These are phyloP conservation scores for Plebejus melissa DNA, from an alignment of 2,888 invertebrate species.

Conservation along the genomic window DNA sequence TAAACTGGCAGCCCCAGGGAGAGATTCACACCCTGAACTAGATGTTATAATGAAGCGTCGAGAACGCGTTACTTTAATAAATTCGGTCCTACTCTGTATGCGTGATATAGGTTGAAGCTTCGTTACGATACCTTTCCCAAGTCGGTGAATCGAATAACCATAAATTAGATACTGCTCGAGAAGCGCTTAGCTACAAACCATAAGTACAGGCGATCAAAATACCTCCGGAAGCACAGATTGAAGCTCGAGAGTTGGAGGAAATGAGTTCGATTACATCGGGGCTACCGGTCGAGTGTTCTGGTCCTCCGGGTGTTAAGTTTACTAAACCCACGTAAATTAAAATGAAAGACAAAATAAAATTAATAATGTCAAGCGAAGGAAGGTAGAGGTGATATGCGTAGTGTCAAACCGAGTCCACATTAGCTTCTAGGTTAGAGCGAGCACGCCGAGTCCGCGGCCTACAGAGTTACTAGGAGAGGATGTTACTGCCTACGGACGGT, in stretches of 20 bases:
- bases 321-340: conserved; percentile 32
- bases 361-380: conserved; percentile 37
- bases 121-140: conserved; percentile 19
- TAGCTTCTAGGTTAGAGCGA: conserved; percentile 40
- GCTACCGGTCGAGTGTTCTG: conserved; percentile 21
- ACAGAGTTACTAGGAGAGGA: conserved; percentile 29
- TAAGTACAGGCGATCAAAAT: conserved; percentile 11
- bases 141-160: not conserved
- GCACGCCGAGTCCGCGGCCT: conserved; percentile 38
- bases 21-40: not conserved
- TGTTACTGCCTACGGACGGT: conserved; percentile 25
- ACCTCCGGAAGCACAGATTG: conserved; percentile 19
- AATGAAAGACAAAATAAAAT: conserved; percentile 31
- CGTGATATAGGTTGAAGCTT: conserved; percentile 25
- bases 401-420: conserved; percentile 31
- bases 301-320: not conserved
- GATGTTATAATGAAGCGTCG: not conserved
- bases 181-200: conserved; percentile 21
- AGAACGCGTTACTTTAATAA: not conserved
- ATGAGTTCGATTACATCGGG: not conserved
- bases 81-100: conserved; percentile 2
- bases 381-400: conserved; percentile 56
- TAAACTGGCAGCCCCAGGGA: not conserved
- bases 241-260: conserved; percentile 10
- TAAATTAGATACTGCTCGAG: conserved; percentile 11